A percentile compares a stretch with the other conserved stretches of the same genome.
phyloP scores from a whole-genome alignment of 2,797 vertebrate species.

The Labroides dimidiatus region DNA sequence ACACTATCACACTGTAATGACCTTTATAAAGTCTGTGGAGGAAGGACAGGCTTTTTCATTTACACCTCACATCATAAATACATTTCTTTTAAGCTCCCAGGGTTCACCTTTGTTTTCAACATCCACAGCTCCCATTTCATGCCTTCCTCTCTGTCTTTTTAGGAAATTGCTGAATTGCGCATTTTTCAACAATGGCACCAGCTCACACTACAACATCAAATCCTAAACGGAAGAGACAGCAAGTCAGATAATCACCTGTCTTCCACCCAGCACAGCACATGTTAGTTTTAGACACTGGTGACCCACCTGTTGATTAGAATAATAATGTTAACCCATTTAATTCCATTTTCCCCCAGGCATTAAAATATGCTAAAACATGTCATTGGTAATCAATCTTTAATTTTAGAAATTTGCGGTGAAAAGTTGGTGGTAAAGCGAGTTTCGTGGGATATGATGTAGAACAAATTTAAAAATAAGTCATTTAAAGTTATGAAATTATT shows the following conservation, averaged over 20 bases:
- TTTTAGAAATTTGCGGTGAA: too few relatives aligned
- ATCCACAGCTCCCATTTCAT: conserved; percentile 20
- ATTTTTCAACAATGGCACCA: conserved; percentile 62
- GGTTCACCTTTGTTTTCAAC: background rate
- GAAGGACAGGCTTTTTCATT: conserved; percentile 48
- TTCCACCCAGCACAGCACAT: conserved; percentile 11
- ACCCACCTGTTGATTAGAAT: conserved; percentile 63
- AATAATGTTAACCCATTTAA: background rate
- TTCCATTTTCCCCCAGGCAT: too few relatives aligned
- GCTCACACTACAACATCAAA: conserved; percentile 51
- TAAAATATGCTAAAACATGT: too few relatives aligned
- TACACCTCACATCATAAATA: background rate
- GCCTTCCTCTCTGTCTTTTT: conserved; percentile 39
- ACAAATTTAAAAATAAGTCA: too few relatives aligned
- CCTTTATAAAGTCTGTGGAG: conserved; percentile 68
- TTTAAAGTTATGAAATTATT: too few relatives aligned
- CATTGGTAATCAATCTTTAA: too few relatives aligned
- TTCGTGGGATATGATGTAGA: too few relatives aligned
- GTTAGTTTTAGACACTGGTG: conserved; percentile 9
- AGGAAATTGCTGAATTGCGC: conserved; percentile 71
- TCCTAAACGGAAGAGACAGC: conserved; percentile 52
- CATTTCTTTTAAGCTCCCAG: background rate
- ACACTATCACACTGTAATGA: conserved; percentile 70
- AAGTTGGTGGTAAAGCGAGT: too few relatives aligned
- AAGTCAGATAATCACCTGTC: conserved; percentile 29